These are phyloP conservation scores for Thymelicus acteon DNA, from an alignment of 2,888 invertebrate species.

Conservation along the genomic window DNA sequence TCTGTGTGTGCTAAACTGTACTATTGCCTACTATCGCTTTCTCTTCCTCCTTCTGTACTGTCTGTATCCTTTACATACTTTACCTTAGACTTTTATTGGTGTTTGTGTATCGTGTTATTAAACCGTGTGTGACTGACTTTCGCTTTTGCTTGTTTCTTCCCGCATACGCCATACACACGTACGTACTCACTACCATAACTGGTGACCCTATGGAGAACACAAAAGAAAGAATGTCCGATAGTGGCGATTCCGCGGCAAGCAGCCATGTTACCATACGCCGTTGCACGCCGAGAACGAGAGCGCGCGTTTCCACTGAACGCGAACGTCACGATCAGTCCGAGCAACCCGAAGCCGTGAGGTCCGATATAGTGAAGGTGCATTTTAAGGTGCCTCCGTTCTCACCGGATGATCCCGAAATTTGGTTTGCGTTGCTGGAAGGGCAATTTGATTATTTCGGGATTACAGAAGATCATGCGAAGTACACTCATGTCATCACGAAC, in stretches of 20 bases:
- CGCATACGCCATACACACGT: no score
- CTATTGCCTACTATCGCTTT: no score
- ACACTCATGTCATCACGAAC: background rate
- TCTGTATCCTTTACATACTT: no score
- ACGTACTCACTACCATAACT: background rate
- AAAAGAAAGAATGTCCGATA: background rate
- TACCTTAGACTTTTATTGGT: no score
- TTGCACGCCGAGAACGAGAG: background rate
- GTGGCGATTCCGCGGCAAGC: background rate
- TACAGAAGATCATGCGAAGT: constrained; percentile 1
- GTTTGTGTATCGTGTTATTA: no score
- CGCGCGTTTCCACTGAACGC: constrained; percentile 2
- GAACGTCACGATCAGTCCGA: background rate
- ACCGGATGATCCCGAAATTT: constrained; percentile 20
- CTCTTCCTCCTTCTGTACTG: no score
- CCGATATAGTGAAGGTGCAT: constrained; percentile 1
- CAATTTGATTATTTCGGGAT: constrained; percentile 9
- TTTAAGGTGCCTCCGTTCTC: constrained; percentile 12
- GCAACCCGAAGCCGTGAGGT: background rate
- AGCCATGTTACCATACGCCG: constrained; percentile 1
- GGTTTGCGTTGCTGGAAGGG: constrained; percentile 18
- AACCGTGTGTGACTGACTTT: no score
- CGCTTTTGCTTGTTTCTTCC: no score
- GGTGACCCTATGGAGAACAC: constrained; percentile 1
- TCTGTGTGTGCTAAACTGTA: no score